Percentiles rank a stretch among this genome's conserved stretches.
Conservation (phyloP, 2,113 vertebrate genomes). For the Etheostoma spectabile region DNA sequence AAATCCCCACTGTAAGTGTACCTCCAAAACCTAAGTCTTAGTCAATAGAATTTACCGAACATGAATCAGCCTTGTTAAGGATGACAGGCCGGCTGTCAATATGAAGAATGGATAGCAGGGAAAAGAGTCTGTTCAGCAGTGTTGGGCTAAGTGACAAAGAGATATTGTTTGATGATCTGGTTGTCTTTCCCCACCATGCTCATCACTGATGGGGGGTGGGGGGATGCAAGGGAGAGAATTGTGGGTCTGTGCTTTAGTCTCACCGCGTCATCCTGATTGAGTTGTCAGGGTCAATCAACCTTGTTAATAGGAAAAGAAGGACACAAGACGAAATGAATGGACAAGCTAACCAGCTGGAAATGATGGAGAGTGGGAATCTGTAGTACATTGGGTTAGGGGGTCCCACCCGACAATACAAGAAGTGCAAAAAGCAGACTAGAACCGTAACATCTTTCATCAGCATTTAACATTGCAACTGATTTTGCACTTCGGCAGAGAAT, state of each 20-base stretch:
- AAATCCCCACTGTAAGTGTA: neutral
- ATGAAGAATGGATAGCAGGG: conserved; percentile 43
- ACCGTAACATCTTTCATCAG: neutral
- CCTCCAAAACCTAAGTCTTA: neutral
- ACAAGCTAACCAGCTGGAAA: conserved; percentile 70
- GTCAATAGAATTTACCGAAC: conserved; percentile 34
- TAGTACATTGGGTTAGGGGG: conserved; percentile 26
- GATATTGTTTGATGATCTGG: conserved; percentile 58
- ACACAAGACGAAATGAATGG: conserved; percentile 54
- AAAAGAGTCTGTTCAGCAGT: conserved; percentile 52
- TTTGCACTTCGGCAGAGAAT: conserved; percentile 55
- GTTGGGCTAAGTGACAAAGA: conserved; percentile 46
- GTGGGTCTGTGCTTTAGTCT: conserved; percentile 27
- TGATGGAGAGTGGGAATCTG: conserved; percentile 55
- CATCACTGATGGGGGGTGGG: conserved; percentile 19
- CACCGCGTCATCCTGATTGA: conserved; percentile 56
- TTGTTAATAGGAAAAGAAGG: conserved; percentile 73
- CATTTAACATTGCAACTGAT: conserved; percentile 28
- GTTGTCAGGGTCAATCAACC: conserved; percentile 73
- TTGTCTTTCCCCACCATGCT: conserved; percentile 42
- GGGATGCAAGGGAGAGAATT: neutral
- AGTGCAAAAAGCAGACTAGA: conserved; percentile 15
- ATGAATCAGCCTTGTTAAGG: conserved; percentile 59
- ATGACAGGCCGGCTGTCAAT: conserved; percentile 40
- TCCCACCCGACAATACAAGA: conserved; percentile 15